Percentiles rank a stretch among this genome's conserved stretches.
phyloP scores from a whole-genome alignment of 1,140 invertebrate genomes.

The Pseudomyrmex cubaensis region DNA sequence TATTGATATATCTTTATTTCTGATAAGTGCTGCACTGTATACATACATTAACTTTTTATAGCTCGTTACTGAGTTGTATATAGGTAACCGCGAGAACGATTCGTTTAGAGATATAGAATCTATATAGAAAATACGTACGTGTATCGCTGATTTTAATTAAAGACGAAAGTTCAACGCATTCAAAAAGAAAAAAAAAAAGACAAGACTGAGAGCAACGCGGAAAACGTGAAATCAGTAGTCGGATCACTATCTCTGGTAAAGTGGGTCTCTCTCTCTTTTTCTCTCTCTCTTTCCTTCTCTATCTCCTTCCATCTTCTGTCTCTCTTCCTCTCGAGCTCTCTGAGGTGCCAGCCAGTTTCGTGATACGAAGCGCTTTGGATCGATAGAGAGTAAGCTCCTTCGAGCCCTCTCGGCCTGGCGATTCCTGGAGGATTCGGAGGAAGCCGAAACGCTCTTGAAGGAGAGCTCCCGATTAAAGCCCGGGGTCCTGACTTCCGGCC shows the following conservation, averaged over 20 bases:
- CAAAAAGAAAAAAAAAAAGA: constrained; percentile 1
- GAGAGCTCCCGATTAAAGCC: not conserved
- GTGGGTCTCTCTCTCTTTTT: constrained; percentile 24
- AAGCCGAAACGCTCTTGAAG: constrained; percentile 51
- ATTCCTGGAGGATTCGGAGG: constrained; percentile 70
- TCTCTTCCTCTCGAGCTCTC: constrained; percentile 55
- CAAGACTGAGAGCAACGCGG: too few species aligned
- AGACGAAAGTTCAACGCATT: constrained; percentile 17
- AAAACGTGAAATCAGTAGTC: constrained; percentile 55
- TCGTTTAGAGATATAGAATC: not conserved
- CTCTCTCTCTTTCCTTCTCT: not conserved
- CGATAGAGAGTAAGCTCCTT: constrained; percentile 73
- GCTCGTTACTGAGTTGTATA: too few species aligned
- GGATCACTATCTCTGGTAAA: constrained; percentile 47
- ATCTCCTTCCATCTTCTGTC: not conserved
- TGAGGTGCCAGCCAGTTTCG: constrained; percentile 74
- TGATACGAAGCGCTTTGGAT: constrained; percentile 72
- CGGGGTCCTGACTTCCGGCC: constrained; percentile 42
- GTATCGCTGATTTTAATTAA: constrained; percentile 31
- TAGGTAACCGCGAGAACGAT: not conserved
- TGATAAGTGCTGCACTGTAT: not conserved
- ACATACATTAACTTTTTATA: not conserved
- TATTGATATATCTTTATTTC: not conserved
- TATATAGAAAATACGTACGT: not conserved
- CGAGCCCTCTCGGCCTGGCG: constrained; percentile 59